Conservation (phyloP, 2,888 invertebrate genomes). For the Troides helena region DNA sequence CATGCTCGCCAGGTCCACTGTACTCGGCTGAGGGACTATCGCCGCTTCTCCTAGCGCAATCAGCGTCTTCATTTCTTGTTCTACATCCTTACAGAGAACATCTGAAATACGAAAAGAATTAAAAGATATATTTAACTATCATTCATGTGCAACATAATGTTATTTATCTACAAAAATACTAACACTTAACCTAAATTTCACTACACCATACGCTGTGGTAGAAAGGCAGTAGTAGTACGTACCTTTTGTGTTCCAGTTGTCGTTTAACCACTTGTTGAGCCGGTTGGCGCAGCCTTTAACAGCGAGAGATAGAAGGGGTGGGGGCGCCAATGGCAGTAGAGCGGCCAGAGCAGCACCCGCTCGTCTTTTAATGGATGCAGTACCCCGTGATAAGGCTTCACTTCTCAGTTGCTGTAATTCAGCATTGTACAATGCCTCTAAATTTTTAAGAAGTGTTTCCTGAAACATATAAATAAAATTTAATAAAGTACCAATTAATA, state of each 20-base stretch:
- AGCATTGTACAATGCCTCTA: constrained; percentile 45
- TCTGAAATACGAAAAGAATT: constrained; percentile 42
- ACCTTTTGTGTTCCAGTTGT: constrained; percentile 50
- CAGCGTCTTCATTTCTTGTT: constrained; percentile 50
- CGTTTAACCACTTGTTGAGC: constrained; percentile 51
- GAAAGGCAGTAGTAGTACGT: neutral
- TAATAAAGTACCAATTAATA: neutral
- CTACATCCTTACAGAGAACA: constrained; percentile 63
- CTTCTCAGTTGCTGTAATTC: constrained; percentile 43
- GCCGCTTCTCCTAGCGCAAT: constrained; percentile 41
- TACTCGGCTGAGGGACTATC: constrained; percentile 14
- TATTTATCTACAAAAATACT: too few relatives aligned
- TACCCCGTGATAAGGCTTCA: constrained; percentile 35
- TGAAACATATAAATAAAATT: constrained; percentile 30
- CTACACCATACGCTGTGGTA: neutral
- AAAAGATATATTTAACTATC: too few relatives aligned
- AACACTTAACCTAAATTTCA: neutral
- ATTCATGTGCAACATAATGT: too few relatives aligned
- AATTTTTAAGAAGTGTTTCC: constrained; percentile 40
- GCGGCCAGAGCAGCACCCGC: constrained; percentile 50
- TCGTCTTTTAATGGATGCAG: constrained; percentile 35
- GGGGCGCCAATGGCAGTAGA: constrained; percentile 51
- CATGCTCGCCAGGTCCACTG: constrained; percentile 39
- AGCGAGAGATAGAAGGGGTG: constrained; percentile 47
- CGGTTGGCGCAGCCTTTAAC: constrained; percentile 40